phyloP scores from a whole-genome alignment of 2,797 vertebrate species.

The Melanotaenia parkinsoni region DNA sequence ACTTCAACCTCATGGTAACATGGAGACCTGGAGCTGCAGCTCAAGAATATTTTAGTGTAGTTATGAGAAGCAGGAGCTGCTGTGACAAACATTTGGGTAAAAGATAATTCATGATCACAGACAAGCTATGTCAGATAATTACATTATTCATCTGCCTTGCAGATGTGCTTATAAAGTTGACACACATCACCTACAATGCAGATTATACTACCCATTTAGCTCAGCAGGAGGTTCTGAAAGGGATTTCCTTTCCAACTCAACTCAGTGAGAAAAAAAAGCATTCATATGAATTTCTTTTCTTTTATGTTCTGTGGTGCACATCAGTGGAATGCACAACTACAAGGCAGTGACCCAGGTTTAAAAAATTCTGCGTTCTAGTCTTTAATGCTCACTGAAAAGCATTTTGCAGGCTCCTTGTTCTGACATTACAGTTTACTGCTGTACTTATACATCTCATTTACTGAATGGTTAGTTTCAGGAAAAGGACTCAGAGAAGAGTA shows the following conservation, averaged over 20 bases:
- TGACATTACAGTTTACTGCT: conserved; percentile 54
- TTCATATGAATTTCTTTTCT: conserved; percentile 38
- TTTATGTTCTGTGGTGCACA: conserved; percentile 43
- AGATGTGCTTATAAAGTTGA: conserved; percentile 46
- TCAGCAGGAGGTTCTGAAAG: conserved; percentile 28
- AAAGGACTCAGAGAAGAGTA: conserved; percentile 24
- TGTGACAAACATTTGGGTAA: conserved; percentile 57
- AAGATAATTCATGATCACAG: conserved; percentile 66
- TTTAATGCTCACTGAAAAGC: conserved; percentile 57
- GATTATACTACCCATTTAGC: conserved; percentile 25
- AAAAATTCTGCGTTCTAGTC: conserved; percentile 46
- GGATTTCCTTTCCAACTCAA: conserved; percentile 36
- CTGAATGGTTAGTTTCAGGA: conserved; percentile 39
- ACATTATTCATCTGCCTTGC: conserved; percentile 69
- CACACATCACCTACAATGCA: conserved; percentile 32
- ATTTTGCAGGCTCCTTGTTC: conserved; percentile 44
- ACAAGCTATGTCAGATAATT: conserved; percentile 57
- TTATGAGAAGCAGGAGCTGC: conserved; percentile 57
- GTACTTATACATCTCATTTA: conserved; percentile 42
- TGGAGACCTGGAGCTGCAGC: conserved; percentile 59
- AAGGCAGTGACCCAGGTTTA: conserved; percentile 50
- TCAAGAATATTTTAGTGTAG: conserved; percentile 53
- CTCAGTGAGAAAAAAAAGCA: conserved; percentile 27
- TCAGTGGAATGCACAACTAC: conserved; percentile 31
- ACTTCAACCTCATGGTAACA: conserved; percentile 71